Base-by-base conservation (phyloP, 2,888 invertebrate species). In the Troides oblongomaculatus region DNA sequence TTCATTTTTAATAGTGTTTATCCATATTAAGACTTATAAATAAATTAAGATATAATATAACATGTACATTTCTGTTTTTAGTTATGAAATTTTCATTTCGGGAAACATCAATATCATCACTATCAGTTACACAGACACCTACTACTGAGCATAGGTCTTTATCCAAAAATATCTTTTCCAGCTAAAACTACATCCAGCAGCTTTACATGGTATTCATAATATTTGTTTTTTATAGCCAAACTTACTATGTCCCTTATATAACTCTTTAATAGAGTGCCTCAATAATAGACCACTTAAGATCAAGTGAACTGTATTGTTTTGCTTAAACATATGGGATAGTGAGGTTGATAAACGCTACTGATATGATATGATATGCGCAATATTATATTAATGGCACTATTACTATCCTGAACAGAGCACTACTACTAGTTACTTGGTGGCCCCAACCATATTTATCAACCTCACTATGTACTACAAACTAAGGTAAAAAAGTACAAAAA, bases 401-500 rank as follows among this genome's bases (percentile, higher is more conserved):
- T 18, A 18, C n/a, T 53, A 36, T 60, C n/a, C 36, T 30, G 36
- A 17, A 43, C 61, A 39, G 39, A 61, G 61, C 61, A 61, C 60
- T 53, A 10, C 8, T 39, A 10, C 8, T 39, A 10, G 39, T 39
- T 39, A 10, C 10, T 39, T 1, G 10, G 39, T 39, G 39, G 10
- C 39, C 39, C 39, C 39, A 10, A 7, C 18, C 6, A n/a, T 53
- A 4, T 18, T 36, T 25, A 39, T 66, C 46, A 66, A 14, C 65
- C 65, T 64, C 65, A 60, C 65, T 25, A n/a, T 30, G 30, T 25
- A 66, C 59, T 62, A 69, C 30, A 57, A 43, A 57, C 69, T 69
- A 61, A 25, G 4, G n/a, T 53, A 62, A 36, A 69, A 65, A 65
- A 66, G 18, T 62, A 64, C 4, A 56, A 69, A 69, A 69, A 56